Base-by-base conservation (phyloP, 2,888 invertebrate genomes). In the Aleiodes testaceus region DNA sequence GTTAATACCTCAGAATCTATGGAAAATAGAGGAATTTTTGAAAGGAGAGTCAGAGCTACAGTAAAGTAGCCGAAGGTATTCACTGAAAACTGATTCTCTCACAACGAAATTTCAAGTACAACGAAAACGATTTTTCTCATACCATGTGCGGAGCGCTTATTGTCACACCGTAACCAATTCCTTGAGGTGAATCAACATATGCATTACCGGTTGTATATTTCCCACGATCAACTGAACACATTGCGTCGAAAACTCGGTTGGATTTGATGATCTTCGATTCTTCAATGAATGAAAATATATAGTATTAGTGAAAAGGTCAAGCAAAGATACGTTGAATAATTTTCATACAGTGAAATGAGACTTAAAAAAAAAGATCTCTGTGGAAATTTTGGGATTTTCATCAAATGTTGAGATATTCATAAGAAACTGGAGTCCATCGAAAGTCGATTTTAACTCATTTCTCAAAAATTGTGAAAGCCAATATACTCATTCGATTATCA, bases 121-220 rank as follows among this genome's bases (percentile, higher is more conserved):
- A 30, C 9, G 50, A 14, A 42, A 14, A 3, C 14, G 16, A 11
- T 49, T 44, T 45, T 47, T 16, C 9, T 14, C 0, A 85, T 88
- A 96, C 96, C 97, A 98, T 98, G 86, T 98, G 97, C 11, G 98
- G 98, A 44, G 98, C 98, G 88, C 96, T 96, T 74, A 98, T 98
- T 0, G 98, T 98, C 4, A 97, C 98, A 26, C 95, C 94, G 86
- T 92, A 97, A 59, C 99, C 98, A 84, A 99, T 99, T 64, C 94
- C 91, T 87, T 97, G 97, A 0, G 98, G 98, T 9, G 95, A 92
- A 88, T 98, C 98, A 87, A 93, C 91, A 80, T 97, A 98, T 0
- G 97, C 94, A 82, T 92, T 92, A 11, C 36, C 73, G 74, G 92
- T 90, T 42, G 92, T 92, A 87, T 95, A 98, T 81, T 94, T 91